Evolutionary conservation across 1,140 invertebrate genomes (phyloP), one percentile per base, ranked within the genome.

Genomic region (Meteorus sp.): DNA sequence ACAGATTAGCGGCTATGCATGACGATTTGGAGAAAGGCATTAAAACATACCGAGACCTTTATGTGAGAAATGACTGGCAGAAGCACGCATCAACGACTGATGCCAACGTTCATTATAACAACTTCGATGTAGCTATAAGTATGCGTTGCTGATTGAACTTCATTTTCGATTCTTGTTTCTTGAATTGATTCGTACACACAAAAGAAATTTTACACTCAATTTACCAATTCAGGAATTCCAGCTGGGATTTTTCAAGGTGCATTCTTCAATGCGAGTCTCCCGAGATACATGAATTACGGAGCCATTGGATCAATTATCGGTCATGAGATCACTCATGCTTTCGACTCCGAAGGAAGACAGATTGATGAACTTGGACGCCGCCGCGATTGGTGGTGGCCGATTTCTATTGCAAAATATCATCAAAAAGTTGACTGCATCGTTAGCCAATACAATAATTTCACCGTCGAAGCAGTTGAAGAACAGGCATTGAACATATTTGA

Each of bases 301-400:
- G 85, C 87, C 0, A 82, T 91, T 61, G 90, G 90, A 13, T 83
- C 84, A 2, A 84, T 91, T 15, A 74, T 91, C 37, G 89, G 89
- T 1, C 90, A 92, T 71, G 89, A 92, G 76, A 76, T 91, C 39
- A 89, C 87, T 3, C 90, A 92, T 74, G 89, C 88, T 3, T 91
- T 91, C 75, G 89, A 91, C 71, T 87, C 86, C 68, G 83, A 76
- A 64, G 88, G 86, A 7, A 59, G 87, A 47, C 82, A 84, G 47
- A 88, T 85, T 60, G 87, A 90, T 68, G 85, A 85, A 64, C 76
- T 82, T 57, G 88, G 88, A 0, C 88, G 89, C 13, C 11, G 25
- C 1, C 5, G 8, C 4, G 13, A 54, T 27, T 25, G 33, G 15
- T 35, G 22, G 52, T 41, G 33, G 8, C 8, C 9, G 11, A 17